Evolutionary conservation across 2,888 invertebrate species (phyloP), one percentile per base, ranked within the genome.

Genomic region (Anarsia innoxiella): DNA sequence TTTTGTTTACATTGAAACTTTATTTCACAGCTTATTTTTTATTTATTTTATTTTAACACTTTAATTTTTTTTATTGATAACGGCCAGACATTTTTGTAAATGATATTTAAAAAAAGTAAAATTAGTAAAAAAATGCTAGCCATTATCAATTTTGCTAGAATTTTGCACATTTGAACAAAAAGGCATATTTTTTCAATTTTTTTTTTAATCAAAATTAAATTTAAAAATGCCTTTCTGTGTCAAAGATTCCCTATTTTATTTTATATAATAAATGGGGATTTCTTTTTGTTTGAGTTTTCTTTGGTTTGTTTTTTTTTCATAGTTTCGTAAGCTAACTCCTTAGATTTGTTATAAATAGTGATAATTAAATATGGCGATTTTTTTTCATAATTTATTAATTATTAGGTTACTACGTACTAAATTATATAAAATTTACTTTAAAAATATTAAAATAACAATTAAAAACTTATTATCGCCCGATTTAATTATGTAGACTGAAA

Each of bases 1-100:
- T 43, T 51, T 44, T 47, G 39, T 46, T 52, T 64, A 56, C 36
- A 38, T 32, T 48, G 42, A 43, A 51, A 45, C 45, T 76, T 80
- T 62, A 67, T 63, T 75, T 75, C 68, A 79, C 78, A 75, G 82
- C 82, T 82, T 82, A 77, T 80, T 80, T 80, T 76, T 75, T 74
- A 54, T 49, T 48, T 56, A 37, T 43, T 53, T 54, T n/a, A n/a
- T n/a, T 57, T 61, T 59, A 73, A 72, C 71, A 72, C 68, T 58
- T 59, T 61, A 49, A 53, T 51, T 66, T 62, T 64, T 58, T 59
- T 58, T 50, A 49, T 59, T 60, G 50, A 59, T 59, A 53, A 59
- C 58, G 67, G 62, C 65, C 28, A 29, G 23, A 11, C 16, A 25
- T 25, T 25, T 19, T 16, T 27, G 14, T 16, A 12, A 6, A 12